phyloP scores from a whole-genome alignment of 2,888 invertebrate genomes.

The Lochmaea capreae region DNA sequence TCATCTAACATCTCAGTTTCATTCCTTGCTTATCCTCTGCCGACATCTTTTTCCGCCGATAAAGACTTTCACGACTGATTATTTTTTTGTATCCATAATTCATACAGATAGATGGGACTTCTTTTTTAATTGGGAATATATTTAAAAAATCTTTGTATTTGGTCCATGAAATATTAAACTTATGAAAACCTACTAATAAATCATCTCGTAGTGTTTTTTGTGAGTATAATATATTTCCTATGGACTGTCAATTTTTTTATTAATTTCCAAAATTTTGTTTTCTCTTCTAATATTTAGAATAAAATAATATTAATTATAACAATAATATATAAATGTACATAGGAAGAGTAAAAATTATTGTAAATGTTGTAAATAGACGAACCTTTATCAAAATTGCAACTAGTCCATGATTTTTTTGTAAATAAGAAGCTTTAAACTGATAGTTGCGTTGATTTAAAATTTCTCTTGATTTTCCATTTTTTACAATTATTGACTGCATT shows the following conservation, averaged over 20 bases:
- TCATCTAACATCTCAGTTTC: too few relatives aligned
- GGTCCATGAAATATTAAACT: too few relatives aligned
- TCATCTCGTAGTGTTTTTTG: too few relatives aligned
- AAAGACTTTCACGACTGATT: too few relatives aligned
- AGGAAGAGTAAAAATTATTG: slow-evolving; percentile 35
- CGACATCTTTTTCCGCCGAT: too few relatives aligned
- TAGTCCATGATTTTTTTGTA: slow-evolving; percentile 55
- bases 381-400: slow-evolving; percentile 47
- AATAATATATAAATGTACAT: slow-evolving; percentile 41
- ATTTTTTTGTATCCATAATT: too few relatives aligned
- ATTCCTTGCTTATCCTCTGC: too few relatives aligned
- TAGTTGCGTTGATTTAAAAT: slow-evolving; percentile 46
- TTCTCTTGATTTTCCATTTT: slow-evolving; percentile 34
- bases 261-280: slow-evolving; percentile 46
- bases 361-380: slow-evolving; percentile 43
- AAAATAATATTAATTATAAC: neutral
- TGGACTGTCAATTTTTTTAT: slow-evolving; percentile 41
- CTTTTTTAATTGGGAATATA: too few relatives aligned
- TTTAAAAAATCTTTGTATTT: too few relatives aligned
- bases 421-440: slow-evolving; percentile 47
- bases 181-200: too few relatives aligned
- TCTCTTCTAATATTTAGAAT: slow-evolving; percentile 35
- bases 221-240: neutral
- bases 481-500: slow-evolving; percentile 46
- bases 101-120: too few relatives aligned